Evolutionary conservation across 2,888 invertebrate genomes (phyloP), one percentile per base, ranked within the genome.

Genomic region (Heliconius hortense): DNA sequence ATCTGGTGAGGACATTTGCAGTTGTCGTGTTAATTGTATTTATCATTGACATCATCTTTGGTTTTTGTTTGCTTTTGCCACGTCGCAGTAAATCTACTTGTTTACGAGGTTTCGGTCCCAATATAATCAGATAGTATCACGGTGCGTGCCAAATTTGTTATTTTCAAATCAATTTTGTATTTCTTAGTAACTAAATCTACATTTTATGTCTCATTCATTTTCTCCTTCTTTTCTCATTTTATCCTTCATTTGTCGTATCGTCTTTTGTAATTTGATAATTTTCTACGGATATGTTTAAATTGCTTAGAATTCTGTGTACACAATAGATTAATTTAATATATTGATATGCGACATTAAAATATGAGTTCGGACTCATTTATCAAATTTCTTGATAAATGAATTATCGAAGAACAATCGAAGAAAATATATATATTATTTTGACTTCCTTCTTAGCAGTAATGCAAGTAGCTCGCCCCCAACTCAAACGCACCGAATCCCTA

Each of bases 11-110:
- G 84, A 82, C 79, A 76, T 48, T 35, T 78, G 79, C 63, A 28
- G 74, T 18, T 59, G 59, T 70, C 56, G 82, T 85, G 85, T 86
- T 87, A 86, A 87, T 87, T 85, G 83, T 74, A 74, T 75, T 84
- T 88, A 88, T 89, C 88, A 76, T 64, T 78, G 81, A 85, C 86
- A 84, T 85, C 84, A 88, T 88, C 86, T 85, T 84, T 77, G 39
- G 77, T 80, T 81, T 79, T 79, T 64, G 24, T 77, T 80, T 80
- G 80, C 80, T 80, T 78, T 82, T 79, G 28, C 67, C 80, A 26
- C 78, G 79, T 81, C 67, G 72, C 77, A 72, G 82, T 88, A 87
- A 86, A 86, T 87, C 86, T 85, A 84, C 83, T 84, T 83, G 82
- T 88, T 89, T 89, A 88, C 83, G 84, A 83, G 84, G 81, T 82